Percentiles rank a stretch among this genome's conserved stretches.
phyloP scores from a whole-genome alignment of 2,113 vertebrate species.

The Scytalopus superciliaris region DNA sequence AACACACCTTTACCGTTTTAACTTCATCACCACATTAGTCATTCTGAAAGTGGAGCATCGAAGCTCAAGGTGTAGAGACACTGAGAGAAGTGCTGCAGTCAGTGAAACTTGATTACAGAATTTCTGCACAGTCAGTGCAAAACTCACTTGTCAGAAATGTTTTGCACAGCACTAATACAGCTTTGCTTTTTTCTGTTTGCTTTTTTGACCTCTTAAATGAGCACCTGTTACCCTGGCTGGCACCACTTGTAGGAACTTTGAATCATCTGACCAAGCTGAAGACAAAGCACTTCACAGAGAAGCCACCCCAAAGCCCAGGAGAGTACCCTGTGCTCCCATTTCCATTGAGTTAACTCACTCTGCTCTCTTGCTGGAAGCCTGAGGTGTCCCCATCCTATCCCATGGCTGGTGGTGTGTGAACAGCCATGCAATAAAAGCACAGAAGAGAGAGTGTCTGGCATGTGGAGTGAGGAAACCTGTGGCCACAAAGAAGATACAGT shows the following conservation, averaged over 20 bases:
- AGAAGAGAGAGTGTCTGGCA: accelerated
- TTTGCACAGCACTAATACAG: not conserved
- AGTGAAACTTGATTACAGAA: not conserved
- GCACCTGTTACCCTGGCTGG: not conserved
- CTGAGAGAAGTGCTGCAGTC: not conserved
- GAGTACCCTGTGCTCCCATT: not conserved
- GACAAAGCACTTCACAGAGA: not conserved
- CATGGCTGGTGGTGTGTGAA: not conserved
- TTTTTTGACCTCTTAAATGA: not conserved
- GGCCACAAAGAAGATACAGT: not conserved
- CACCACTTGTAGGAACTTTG: not conserved
- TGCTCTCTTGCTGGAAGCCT: not conserved
- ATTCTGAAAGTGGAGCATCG: not conserved
- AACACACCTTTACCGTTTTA: not conserved
- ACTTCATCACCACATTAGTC: not conserved
- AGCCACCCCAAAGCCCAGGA: not conserved
- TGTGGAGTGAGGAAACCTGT: not conserved
- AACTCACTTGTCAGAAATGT: not conserved
- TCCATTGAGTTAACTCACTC: not conserved
- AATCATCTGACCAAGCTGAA: not conserved
- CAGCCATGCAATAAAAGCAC: not conserved
- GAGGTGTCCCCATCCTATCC: not conserved
- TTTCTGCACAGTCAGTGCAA: not conserved
- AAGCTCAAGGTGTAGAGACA: not conserved
- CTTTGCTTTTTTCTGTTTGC: not conserved